Evolutionary conservation across 1,140 invertebrate species (phyloP).

Genomic region (Drusus annulatus): DNA sequence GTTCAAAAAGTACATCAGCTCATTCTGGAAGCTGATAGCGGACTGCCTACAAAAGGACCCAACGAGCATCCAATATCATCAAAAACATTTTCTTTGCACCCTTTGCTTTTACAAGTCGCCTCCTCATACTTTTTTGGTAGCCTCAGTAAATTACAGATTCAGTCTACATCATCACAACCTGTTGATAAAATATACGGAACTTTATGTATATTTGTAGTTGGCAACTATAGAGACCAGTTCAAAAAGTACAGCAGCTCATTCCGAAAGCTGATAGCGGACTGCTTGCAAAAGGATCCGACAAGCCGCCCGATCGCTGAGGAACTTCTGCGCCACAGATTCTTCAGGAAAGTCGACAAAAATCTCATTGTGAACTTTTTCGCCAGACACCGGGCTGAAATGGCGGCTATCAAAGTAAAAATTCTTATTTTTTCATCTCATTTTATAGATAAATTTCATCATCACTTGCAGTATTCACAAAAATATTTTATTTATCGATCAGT

Average conservation of each 20-base stretch:
- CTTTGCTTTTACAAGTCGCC: too few relatives aligned
- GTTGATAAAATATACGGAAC: too few relatives aligned
- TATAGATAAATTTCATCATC: too few relatives aligned
- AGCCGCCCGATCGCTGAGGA: slow-evolving; percentile 98
- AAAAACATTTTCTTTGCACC: too few relatives aligned
- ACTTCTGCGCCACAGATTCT: slow-evolving; percentile 97
- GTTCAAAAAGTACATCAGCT: slow-evolving; percentile 98
- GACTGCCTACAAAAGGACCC: slow-evolving; percentile 98
- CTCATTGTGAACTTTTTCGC: slow-evolving; percentile 91
- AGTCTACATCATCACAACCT: too few relatives aligned
- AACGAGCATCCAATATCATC: too few relatives aligned
- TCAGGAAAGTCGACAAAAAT: slow-evolving; percentile 99
- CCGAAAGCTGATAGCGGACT: slow-evolving; percentile 96
- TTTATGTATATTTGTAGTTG: slow-evolving; percentile 62
- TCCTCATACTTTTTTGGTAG: too few relatives aligned
- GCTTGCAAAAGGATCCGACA: slow-evolving; percentile 95
- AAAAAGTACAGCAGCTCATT: slow-evolving; percentile 99
- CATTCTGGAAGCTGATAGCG: slow-evolving; percentile 96
- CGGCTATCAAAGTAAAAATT: slow-evolving; percentile 89
- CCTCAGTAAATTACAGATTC: too few relatives aligned
- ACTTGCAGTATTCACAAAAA: too few relatives aligned
- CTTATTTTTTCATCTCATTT: slow-evolving; percentile 15
- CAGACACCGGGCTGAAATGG: slow-evolving; percentile 81
- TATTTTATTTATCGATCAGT: too few relatives aligned
- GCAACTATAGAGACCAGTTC: slow-evolving; percentile 98